Evolutionary conservation across 2,797 vertebrate genomes (phyloP).

Genomic region (Urophycis tenuis): DNA sequence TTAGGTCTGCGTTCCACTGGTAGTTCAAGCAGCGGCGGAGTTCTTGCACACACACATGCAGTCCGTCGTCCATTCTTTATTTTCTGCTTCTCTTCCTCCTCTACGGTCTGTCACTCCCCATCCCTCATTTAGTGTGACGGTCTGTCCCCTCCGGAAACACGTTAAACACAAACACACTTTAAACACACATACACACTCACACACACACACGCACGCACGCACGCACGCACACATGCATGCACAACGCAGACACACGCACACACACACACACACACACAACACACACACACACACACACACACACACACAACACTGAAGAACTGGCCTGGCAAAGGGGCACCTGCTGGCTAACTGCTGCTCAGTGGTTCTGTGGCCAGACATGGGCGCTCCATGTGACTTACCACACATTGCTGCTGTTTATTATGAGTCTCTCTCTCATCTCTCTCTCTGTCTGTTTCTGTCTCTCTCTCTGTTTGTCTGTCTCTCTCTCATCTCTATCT

Average conservation of each 20-base stretch:
- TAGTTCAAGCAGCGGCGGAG: too few relatives aligned
- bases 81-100: too few relatives aligned
- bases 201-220: too few relatives aligned
- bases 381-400: neutral
- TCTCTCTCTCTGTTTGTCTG: too few relatives aligned
- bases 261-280: too few relatives aligned
- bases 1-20: slow-evolving; percentile 38
- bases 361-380: neutral
- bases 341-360: neutral
- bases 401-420: neutral
- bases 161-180: neutral
- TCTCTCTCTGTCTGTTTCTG: neutral
- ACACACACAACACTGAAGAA: too few relatives aligned
- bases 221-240: too few relatives aligned
- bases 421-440: neutral
- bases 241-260: too few relatives aligned
- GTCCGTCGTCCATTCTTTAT: neutral
- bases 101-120: neutral
- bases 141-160: too few relatives aligned
- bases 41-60: neutral
- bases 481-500: too few relatives aligned
- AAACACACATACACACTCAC: too few relatives aligned
- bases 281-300: too few relatives aligned
- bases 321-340: neutral
- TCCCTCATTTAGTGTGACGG: neutral